A percentile compares a stretch with the other conserved stretches of the same genome.
Conservation (phyloP, 2,113 vertebrate species). For the Aldabrachelys gigantea region DNA sequence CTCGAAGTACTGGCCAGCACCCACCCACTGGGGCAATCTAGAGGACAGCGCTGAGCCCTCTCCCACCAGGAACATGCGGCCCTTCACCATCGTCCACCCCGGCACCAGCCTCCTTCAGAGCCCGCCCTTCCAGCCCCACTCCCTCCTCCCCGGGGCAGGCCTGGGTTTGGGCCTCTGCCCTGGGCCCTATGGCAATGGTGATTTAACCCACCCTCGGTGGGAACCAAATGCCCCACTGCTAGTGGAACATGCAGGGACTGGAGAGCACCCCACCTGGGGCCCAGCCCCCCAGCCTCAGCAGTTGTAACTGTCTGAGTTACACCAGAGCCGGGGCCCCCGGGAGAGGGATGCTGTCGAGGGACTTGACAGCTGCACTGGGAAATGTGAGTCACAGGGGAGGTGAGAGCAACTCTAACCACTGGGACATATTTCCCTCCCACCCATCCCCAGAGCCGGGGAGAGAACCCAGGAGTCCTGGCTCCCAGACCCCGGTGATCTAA, state of each 20-base stretch:
- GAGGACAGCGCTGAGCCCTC: background rate
- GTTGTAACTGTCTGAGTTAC: background rate
- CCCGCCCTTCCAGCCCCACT: background rate
- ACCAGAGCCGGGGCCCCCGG: background rate
- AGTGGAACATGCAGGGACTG: slow-evolving; percentile 62
- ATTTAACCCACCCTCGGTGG: slow-evolving; percentile 63
- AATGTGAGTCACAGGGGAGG: slow-evolving; percentile 66
- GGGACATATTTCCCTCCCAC: background rate
- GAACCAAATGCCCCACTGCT: background rate
- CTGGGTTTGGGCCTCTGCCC: background rate
- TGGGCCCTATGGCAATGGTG: slow-evolving; percentile 51
- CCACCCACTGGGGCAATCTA: slow-evolving; percentile 41
- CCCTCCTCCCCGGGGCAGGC: slow-evolving; percentile 59
- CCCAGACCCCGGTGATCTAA: no score
- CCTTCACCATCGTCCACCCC: background rate
- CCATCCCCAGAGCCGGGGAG: background rate
- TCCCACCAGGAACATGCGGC: background rate
- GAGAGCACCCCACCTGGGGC: background rate
- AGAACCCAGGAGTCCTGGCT: background rate
- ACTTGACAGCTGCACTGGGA: slow-evolving; percentile 51
- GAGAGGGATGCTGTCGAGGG: slow-evolving; percentile 50
- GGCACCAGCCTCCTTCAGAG: background rate
- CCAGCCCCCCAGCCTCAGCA: background rate
- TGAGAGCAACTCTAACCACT: background rate
- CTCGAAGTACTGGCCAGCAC: slow-evolving; percentile 13